Evolutionary conservation across 92 coral and sea anemone genomes (phyloP).

Genomic region (Palythoa grandiflora): DNA sequence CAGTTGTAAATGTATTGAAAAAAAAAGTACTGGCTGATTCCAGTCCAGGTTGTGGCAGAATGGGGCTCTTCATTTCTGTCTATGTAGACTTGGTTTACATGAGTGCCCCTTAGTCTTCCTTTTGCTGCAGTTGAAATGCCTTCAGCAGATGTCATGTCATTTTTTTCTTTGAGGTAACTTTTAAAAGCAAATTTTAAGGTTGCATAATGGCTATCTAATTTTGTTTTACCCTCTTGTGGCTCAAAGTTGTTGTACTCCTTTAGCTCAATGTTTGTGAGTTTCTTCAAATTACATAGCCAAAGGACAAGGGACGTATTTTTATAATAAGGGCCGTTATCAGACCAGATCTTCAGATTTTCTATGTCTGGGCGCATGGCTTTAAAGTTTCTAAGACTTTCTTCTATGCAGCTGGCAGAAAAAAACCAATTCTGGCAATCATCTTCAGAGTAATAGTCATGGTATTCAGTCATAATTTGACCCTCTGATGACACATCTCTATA

Average conservation of each 20-base stretch:
- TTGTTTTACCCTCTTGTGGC: conserved; percentile 74
- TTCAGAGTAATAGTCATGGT: conserved; percentile 44
- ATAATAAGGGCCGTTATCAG: conserved; percentile 77
- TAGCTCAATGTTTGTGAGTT: conserved; percentile 36
- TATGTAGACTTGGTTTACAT: conserved; percentile 58
- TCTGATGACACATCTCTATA: conserved; percentile 32
- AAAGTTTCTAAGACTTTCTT: conserved; percentile 52
- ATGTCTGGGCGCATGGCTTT: conserved; percentile 45
- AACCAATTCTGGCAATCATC: conserved; percentile 70
- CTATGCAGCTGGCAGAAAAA: conserved; percentile 62
- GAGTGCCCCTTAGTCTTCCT: conserved; percentile 67
- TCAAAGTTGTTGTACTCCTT: conserved; percentile 56
- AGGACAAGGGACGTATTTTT: conserved; percentile 60
- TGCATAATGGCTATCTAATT: conserved; percentile 65
- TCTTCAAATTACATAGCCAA: conserved; percentile 39
- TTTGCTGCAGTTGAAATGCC: conserved; percentile 41
- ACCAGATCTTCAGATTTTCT: conserved; percentile 49
- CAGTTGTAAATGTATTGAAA: conserved; percentile 1
- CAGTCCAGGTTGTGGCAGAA: conserved; percentile 51
- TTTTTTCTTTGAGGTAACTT: conserved; percentile 47
- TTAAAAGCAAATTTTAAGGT: conserved; percentile 63
- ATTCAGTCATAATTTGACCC: conserved; percentile 45
- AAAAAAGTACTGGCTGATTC: conserved; percentile 52
- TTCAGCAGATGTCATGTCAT: conserved; percentile 56
- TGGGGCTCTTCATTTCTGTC: conserved; percentile 55